Evolutionary conservation across 2,797 vertebrate species (phyloP), one percentile per base, ranked within the genome.

Genomic region (Smutsia temminckii): DNA sequence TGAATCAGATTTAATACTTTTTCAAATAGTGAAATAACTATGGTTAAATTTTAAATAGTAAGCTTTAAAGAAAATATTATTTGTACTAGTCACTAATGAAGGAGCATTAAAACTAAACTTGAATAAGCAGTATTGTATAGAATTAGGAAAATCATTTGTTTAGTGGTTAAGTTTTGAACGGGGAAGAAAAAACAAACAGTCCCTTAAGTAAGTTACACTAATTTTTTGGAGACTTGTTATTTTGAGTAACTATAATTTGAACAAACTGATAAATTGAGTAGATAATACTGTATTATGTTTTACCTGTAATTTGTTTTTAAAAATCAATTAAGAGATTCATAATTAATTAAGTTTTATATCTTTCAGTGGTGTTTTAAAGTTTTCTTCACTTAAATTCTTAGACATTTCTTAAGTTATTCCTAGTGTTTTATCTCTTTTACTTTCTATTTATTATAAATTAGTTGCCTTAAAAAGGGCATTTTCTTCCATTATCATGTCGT

Each of bases 61-160:
- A 89, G 6, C 49, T 68, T 75, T 46, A 46, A 66, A 88, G 79
- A 64, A 51, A 12, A 12, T 42, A 80, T 37, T 84, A 68, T 72
- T 71, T 53, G 69, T 81, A 64, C 25, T 68, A 9, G 55, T 85
- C 55, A 77, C 29, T 49, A 59, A 69, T 89, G 29, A 77, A 2
- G n/a, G 95, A 85, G 78, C 29, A 85, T 68, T 69, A 87, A 94
- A 84, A 88, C 46, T 85, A 88, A 81, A 57, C n/a, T 85, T 90
- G 84, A 84, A 57, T 83, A 42, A 59, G 49, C 32, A 94, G 25
- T 51, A 88, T 25, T 68, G 8, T 69, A 78, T 53, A 71, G 40
- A 74, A 86, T 90, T 78, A 78, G 40, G 84, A 93, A 81, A 49
- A 80, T 12, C 8, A 86, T 34, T 72, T 12, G 32, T 55, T 81